phyloP scores from a whole-genome alignment of 2,888 invertebrate genomes.

The Drosophila formosana region DNA sequence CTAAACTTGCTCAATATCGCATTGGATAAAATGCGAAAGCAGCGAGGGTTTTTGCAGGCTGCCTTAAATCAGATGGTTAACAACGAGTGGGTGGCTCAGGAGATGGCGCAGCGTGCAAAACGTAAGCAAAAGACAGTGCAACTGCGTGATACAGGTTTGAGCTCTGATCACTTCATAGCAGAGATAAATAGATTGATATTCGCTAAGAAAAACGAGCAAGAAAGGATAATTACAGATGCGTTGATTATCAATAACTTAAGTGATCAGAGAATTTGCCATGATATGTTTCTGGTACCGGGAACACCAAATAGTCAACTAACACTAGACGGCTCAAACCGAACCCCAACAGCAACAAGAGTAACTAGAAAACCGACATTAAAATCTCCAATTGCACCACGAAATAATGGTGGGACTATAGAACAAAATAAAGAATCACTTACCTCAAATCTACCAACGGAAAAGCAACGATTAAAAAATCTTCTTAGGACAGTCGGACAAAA shows the following conservation, averaged over 20 bases:
- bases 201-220: neutral
- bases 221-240: neutral
- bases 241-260: neutral
- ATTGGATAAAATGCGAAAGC: conserved; percentile 38
- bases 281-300: conserved; percentile 34
- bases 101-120: conserved; percentile 1
- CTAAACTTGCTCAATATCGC: neutral
- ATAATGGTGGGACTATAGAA: neutral
- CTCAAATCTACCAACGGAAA: neutral
- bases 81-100: conserved; percentile 18
- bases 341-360: neutral
- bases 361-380: neutral
- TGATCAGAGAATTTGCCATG: neutral
- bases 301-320: neutral
- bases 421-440: neutral
- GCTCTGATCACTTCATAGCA: conserved; percentile 16
- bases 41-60: conserved; percentile 56
- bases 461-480: neutral
- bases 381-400: neutral
- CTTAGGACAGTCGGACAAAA: neutral
- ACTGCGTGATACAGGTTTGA: conserved; percentile 2
- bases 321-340: neutral
- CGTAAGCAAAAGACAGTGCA: conserved; percentile 5
- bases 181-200: conserved; percentile 40
- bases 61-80: conserved; percentile 54